phyloP scores from a whole-genome alignment of 2,113 vertebrate species.

The Scalopus aquaticus region DNA sequence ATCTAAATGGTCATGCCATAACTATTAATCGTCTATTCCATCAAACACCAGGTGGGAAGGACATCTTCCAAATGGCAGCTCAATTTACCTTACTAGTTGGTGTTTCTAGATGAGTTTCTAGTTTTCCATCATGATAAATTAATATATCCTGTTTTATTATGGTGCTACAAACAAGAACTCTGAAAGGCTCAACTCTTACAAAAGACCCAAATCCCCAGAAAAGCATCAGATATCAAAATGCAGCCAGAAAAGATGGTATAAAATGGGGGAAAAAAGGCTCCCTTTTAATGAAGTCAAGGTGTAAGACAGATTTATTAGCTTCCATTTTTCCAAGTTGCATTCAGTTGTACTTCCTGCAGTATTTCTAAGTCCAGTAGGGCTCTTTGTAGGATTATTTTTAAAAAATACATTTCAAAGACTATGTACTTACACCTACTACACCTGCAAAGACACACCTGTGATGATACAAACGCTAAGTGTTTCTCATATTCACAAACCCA shows the following conservation, averaged over 20 bases:
- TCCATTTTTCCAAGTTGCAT: slow-evolving; percentile 71
- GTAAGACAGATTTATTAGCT: slow-evolving; percentile 81
- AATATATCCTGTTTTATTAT: slow-evolving; percentile 71
- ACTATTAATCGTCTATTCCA: background rate
- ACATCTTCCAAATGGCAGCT: slow-evolving; percentile 71
- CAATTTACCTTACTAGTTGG: slow-evolving; percentile 45
- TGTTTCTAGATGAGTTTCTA: slow-evolving; percentile 65
- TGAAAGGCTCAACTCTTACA: slow-evolving; percentile 61
- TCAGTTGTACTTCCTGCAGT: slow-evolving; percentile 67
- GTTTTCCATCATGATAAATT: slow-evolving; percentile 61
- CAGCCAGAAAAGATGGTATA: slow-evolving; percentile 74
- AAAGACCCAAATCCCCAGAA: slow-evolving; percentile 59
- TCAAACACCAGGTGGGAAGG: background rate
- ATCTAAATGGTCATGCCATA: background rate
- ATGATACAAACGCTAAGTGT: background rate
- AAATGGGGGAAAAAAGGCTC: slow-evolving; percentile 6
- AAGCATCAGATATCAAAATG: slow-evolving; percentile 75
- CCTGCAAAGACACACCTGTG: slow-evolving; percentile 63
- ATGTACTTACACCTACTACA: background rate
- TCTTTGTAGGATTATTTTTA: slow-evolving; percentile 54
- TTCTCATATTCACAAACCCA: background rate
- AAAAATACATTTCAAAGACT: slow-evolving; percentile 55
- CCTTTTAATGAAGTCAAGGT: slow-evolving; percentile 79
- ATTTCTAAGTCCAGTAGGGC: slow-evolving; percentile 65
- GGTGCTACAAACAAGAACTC: slow-evolving; percentile 68